phyloP scores from a whole-genome alignment of 1,140 invertebrate species.

The Drosophila parabipectinata region DNA sequence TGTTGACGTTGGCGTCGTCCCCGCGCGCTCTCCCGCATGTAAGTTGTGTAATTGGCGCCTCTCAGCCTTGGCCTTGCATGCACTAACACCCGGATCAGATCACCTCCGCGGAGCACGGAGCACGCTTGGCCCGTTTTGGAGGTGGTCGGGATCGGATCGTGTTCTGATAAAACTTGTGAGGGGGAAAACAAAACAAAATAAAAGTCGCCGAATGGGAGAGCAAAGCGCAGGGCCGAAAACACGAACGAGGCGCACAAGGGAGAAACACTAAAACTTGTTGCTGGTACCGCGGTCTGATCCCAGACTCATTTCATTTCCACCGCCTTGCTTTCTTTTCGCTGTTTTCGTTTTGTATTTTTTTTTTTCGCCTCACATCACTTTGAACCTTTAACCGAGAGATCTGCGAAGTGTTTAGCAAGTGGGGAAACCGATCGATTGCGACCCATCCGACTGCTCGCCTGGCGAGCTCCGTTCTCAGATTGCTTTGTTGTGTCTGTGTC shows the following conservation, averaged over 20 bases:
- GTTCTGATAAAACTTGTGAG: slow-evolving; percentile 57
- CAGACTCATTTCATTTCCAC: slow-evolving; percentile 20
- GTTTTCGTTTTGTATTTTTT: slow-evolving; percentile 36
- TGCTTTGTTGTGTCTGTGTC: background rate
- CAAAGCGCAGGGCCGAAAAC: slow-evolving; percentile 64
- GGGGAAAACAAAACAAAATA: slow-evolving; percentile 66
- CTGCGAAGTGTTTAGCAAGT: slow-evolving; percentile 31
- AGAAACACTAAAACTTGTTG: slow-evolving; percentile 71
- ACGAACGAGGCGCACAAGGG: slow-evolving; percentile 62
- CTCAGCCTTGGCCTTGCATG: slow-evolving; percentile 50
- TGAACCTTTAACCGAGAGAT: slow-evolving; percentile 74
- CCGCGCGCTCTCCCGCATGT: slow-evolving; percentile 42
- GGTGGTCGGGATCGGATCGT: slow-evolving; percentile 49
- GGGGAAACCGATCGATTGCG: slow-evolving; percentile 35
- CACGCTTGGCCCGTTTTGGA: slow-evolving; percentile 67
- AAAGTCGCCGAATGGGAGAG: slow-evolving; percentile 56
- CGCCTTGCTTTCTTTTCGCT: slow-evolving; percentile 35
- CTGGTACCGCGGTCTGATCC: slow-evolving; percentile 23
- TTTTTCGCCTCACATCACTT: slow-evolving; percentile 60
- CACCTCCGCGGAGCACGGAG: slow-evolving; percentile 19
- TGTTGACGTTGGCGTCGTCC: slow-evolving; percentile 33
- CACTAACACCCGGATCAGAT: slow-evolving; percentile 34
- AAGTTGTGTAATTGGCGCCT: slow-evolving; percentile 66
- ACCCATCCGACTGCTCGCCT: background rate
- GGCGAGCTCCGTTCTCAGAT: slow-evolving; percentile 7